Evolutionary conservation across 2,113 vertebrate species (phyloP), one percentile per base, ranked within the genome.

Genomic region (Myxocyprinus asiaticus): DNA sequence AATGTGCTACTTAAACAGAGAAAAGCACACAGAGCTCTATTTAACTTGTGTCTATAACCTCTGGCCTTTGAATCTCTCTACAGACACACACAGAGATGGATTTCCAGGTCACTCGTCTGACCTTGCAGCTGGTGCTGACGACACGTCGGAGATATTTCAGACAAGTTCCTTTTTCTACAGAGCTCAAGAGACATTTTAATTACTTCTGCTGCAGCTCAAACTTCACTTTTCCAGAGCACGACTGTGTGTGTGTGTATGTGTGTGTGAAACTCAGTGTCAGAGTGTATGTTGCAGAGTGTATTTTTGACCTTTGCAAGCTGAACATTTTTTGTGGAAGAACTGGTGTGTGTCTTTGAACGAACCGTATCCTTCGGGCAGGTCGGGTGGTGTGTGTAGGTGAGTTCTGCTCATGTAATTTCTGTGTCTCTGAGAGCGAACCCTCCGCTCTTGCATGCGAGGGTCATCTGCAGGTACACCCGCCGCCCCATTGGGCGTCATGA

Each of bases 351-450:
- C 22, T 63, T 59, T 53, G 43, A 15, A 77, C 95, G 83, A 86
- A 99, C 98, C 98, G 9, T 99, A 99, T 90, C 98, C 98, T 86
- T 99, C 97, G 0, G 97, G 98, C 10, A 99, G 91, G 88, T 99
- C 98, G 0, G 98, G 97, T 17, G 96, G 97, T 6, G 96, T 98
- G 90, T 99, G 98, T 86, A 99, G 93, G 87, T 99, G 98, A 53
- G 98, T 99, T 82, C 98, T 95, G 93, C 98, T 99, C 98, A 99
- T 98, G 89, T 99, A 99, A 92, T 99, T 99, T 84, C 98, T 92
- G 88, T 99, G 98, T 85, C 97, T 91, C 83, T 99, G 98, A 0
- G 98, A 99, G 43, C 98, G 93, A 17, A 98, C 96, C 69, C 95
- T 94, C 72, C 96, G 94, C 90, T 99, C 97, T 0, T 95, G 94